Conservation (phyloP, 2,797 vertebrate genomes). For the Hafferia zeledoni region DNA sequence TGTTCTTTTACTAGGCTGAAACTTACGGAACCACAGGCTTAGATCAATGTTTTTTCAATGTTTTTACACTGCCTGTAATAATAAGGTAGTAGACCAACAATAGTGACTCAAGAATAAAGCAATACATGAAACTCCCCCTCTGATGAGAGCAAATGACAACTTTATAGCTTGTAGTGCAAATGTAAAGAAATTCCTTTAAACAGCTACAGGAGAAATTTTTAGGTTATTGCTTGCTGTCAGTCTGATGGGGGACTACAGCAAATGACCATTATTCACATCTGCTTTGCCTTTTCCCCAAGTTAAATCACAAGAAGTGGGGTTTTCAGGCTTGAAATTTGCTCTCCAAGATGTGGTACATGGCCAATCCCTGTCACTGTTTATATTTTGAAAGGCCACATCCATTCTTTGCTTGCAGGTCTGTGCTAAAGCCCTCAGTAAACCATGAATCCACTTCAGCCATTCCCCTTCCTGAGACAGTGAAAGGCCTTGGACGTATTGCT, state of each 20-base stretch:
- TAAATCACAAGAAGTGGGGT: not conserved
- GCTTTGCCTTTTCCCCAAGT: not conserved
- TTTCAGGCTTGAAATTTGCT: not conserved
- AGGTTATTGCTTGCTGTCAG: not conserved
- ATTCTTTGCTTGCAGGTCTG: not conserved
- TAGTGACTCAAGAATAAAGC: accelerated
- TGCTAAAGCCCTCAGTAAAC: not conserved
- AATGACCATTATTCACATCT: not conserved
- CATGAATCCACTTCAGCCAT: not conserved
- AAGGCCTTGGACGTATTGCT: not conserved
- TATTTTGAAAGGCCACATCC: not conserved
- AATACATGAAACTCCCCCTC: not conserved
- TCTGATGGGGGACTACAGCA: not conserved
- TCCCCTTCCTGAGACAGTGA: not conserved
- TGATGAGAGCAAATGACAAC: not conserved
- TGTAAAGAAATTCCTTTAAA: not conserved
- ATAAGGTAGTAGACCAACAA: not conserved
- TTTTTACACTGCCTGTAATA: not conserved
- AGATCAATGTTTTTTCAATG: not conserved
- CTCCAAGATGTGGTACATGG: not conserved
- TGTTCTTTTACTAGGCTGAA: not conserved
- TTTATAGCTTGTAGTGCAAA: not conserved
- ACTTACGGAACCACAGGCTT: accelerated
- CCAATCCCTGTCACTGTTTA: not conserved
- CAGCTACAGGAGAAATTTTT: not conserved